Conservation (phyloP, 2,797 vertebrate species). For the Myripristis murdjan region DNA sequence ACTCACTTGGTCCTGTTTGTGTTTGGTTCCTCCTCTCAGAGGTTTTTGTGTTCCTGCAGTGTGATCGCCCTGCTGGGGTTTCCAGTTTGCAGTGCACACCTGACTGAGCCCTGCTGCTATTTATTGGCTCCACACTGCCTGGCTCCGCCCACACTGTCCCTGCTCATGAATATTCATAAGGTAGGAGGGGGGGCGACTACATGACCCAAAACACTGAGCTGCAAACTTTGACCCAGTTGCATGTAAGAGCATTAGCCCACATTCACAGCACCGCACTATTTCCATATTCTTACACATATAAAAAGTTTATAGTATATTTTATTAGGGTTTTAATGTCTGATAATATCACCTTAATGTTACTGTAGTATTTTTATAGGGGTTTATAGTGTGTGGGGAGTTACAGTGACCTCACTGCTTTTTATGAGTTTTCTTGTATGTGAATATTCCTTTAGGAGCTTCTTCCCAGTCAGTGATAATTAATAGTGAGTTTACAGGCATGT, state of each 20-base stretch:
- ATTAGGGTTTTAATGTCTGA: too few relatives aligned
- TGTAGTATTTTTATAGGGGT: not conserved
- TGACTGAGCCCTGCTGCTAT: slow-evolving; percentile 3
- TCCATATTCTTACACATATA: not conserved
- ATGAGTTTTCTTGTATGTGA: too few relatives aligned
- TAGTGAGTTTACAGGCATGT: too few relatives aligned
- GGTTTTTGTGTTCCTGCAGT: not conserved
- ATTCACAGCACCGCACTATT: not conserved
- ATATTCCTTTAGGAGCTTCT: too few relatives aligned
- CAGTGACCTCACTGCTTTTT: not conserved
- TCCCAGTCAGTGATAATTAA: too few relatives aligned
- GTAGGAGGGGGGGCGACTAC: not conserved
- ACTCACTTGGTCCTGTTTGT: slow-evolving; percentile 44
- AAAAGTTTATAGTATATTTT: too few relatives aligned
- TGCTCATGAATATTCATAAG: slow-evolving; percentile 61
- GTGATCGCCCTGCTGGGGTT: not conserved
- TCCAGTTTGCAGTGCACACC: slow-evolving; percentile 27
- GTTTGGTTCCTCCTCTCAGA: not conserved
- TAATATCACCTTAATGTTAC: not conserved
- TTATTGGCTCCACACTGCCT: slow-evolving; percentile 42
- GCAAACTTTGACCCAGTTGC: slow-evolving; percentile 55
- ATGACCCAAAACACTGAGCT: not conserved
- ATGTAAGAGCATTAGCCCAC: not conserved
- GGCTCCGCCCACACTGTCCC: slow-evolving; percentile 48
- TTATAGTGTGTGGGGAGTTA: not conserved